Conservation (phyloP, 1,140 invertebrate genomes). For the Ladona fulva region DNA sequence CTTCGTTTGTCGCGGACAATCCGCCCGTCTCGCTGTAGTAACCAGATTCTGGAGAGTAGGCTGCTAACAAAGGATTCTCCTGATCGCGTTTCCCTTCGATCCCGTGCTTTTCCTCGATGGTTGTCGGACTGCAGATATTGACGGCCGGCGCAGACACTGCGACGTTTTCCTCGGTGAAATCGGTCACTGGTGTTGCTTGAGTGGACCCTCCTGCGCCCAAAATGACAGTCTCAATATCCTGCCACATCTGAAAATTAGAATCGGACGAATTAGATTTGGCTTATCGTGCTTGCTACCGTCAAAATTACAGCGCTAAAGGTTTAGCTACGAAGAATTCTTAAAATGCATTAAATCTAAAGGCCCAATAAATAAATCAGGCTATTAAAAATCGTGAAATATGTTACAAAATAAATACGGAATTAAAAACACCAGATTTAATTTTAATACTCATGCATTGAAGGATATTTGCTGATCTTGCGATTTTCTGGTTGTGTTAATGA, state of each 20-base stretch:
- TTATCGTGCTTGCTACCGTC: too few species aligned
- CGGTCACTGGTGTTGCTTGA: slow-evolving; percentile 9
- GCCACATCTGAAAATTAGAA: slow-evolving; percentile 38
- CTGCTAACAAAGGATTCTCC: background rate
- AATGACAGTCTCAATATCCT: slow-evolving; percentile 42
- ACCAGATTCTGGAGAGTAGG: slow-evolving; percentile 9
- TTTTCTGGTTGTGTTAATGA: too few species aligned
- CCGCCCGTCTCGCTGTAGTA: slow-evolving; percentile 15
- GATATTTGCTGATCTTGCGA: too few species aligned
- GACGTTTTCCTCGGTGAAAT: background rate
- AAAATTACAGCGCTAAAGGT: too few species aligned
- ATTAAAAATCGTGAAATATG: too few species aligned
- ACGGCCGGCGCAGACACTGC: background rate
- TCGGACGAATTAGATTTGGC: too few species aligned
- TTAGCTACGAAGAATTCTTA: too few species aligned
- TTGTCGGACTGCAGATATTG: background rate
- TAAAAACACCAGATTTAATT: too few species aligned
- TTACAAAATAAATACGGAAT: too few species aligned
- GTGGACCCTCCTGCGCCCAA: slow-evolving; percentile 29
- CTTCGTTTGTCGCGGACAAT: background rate
- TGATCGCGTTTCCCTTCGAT: background rate
- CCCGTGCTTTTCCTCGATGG: background rate
- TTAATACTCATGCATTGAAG: too few species aligned
- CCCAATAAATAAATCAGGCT: too few species aligned
- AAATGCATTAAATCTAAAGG: too few species aligned